Conservation (phyloP, 2,113 vertebrate genomes). For the Labrus mixtus region DNA sequence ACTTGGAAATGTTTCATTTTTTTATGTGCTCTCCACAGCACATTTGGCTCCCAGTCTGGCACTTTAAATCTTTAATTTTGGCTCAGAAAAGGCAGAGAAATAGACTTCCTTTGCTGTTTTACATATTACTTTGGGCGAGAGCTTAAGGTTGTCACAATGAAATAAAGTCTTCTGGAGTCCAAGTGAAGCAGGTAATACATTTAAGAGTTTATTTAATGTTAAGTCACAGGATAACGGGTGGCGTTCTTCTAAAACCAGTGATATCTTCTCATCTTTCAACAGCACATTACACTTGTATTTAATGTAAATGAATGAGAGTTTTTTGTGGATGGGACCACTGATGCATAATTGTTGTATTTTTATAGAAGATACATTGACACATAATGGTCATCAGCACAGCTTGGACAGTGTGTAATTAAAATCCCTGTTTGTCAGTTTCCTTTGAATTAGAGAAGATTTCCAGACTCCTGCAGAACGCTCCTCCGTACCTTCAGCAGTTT, state of each 20-base stretch:
- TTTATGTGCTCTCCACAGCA: conserved; percentile 12
- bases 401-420: conserved; percentile 30
- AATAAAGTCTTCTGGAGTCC: neutral
- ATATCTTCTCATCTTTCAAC: too few relatives aligned
- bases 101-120: neutral
- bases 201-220: neutral
- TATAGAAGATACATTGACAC: neutral
- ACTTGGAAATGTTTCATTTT: conserved; percentile 24
- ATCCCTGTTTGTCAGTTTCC: conserved; percentile 25
- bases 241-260: neutral
- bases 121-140: neutral
- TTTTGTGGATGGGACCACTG: neutral
- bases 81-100: neutral
- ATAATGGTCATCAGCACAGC: conserved; percentile 10
- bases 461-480: neutral
- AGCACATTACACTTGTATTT: neutral
- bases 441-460: conserved; percentile 18
- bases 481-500: conserved; percentile 35
- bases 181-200: neutral
- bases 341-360: neutral
- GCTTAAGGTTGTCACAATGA: neutral
- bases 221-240: neutral
- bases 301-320: neutral
- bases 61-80: neutral
- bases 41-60: conserved; percentile 18